Percentiles rank a stretch among this genome's conserved stretches.
phyloP scores from a whole-genome alignment of 2,797 vertebrate genomes.

The Pseudopleuronectes americanus region DNA sequence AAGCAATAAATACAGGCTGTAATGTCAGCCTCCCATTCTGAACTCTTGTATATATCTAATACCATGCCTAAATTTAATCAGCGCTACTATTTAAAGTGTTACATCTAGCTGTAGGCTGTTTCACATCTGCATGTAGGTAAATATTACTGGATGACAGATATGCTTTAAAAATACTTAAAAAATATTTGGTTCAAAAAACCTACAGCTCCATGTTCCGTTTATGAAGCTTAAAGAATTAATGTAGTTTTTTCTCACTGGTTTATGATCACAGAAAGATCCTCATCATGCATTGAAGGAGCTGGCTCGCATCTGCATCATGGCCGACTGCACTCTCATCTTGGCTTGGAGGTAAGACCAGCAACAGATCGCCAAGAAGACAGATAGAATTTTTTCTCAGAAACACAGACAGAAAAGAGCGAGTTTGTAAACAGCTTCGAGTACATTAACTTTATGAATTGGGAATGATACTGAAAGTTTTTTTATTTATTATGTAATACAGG shows the following conservation, averaged over 20 bases:
- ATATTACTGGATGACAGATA: background rate
- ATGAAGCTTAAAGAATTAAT: background rate
- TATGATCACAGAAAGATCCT: conserved; percentile 87
- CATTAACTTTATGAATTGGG: background rate
- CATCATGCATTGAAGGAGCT: conserved; percentile 90
- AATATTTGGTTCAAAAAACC: background rate
- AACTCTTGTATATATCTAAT: no score
- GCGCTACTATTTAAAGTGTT: background rate
- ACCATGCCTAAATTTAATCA: no score
- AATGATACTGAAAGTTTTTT: background rate
- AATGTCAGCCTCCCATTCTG: no score
- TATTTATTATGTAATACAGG: background rate
- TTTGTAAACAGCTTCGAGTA: background rate
- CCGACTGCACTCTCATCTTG: conserved; percentile 92
- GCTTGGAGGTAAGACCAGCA: conserved; percentile 90
- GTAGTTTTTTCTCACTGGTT: background rate
- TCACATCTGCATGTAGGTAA: background rate
- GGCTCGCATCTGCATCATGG: conserved; percentile 91
- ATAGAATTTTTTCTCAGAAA: background rate
- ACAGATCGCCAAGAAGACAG: background rate
- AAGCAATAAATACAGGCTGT: no score
- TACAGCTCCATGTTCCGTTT: background rate
- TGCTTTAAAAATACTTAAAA: background rate
- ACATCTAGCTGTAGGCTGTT: background rate
- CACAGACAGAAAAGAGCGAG: background rate